Conservation (phyloP, 53 echinoderm and acorn worm genomes). For the Mesocentrotus franciscanus region DNA sequence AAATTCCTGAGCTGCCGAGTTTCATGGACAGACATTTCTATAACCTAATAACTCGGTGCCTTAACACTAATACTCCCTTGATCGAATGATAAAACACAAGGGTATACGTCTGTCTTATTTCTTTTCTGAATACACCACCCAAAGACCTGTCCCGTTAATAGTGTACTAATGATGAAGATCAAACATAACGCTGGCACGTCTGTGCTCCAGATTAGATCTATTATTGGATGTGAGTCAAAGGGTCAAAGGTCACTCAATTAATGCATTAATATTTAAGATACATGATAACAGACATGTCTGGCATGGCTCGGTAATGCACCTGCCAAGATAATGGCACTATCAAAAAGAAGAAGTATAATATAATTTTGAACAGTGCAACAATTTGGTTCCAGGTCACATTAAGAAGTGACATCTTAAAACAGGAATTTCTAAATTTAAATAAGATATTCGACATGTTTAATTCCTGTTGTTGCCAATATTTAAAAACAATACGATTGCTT, state of each 20-base stretch:
- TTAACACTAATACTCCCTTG: background rate
- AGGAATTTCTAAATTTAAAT: no score
- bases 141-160: background rate
- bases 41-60: background rate
- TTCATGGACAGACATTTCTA: background rate
- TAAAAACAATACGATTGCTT: no score
- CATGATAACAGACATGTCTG: background rate
- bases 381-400: no score
- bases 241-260: background rate
- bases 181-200: background rate
- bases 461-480: no score
- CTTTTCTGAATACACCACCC: background rate
- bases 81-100: slow-evolving; percentile 11
- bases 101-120: background rate
- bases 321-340: no score
- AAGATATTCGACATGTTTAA: no score
- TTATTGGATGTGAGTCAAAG: background rate
- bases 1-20: background rate
- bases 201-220: background rate
- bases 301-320: no score
- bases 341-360: no score
- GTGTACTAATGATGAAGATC: slow-evolving; percentile 4
- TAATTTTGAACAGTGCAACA: no score
- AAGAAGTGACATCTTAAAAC: no score
- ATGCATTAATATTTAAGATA: background rate